A percentile compares a stretch with the other conserved stretches of the same genome.
Conservation (phyloP, 2,113 vertebrate genomes). For the Macroglossus sobrinus region DNA sequence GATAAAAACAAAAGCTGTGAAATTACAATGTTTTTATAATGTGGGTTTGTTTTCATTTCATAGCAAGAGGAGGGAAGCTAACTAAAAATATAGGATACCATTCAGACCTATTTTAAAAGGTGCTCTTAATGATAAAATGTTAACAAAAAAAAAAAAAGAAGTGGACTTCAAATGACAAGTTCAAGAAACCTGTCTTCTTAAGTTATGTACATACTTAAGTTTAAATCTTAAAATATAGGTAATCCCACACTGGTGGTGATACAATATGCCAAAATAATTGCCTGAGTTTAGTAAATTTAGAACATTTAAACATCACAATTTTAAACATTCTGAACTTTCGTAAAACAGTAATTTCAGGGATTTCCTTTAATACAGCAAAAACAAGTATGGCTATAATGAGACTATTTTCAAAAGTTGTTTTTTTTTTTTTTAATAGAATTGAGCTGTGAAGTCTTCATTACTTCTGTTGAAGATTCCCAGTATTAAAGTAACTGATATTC, state of each 20-base stretch:
- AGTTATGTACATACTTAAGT: neutral
- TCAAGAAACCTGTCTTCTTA: conserved; percentile 14
- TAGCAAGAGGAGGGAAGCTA: neutral
- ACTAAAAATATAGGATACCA: neutral
- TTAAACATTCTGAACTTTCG: neutral
- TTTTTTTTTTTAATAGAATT: neutral
- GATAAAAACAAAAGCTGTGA: conserved; percentile 1
- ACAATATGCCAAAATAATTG: neutral
- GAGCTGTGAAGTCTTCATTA: conserved; percentile 24
- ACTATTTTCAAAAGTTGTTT: neutral
- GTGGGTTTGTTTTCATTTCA: conserved; percentile 21
- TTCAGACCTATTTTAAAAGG: conserved; percentile 41
- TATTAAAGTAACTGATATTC: conserved; percentile 7
- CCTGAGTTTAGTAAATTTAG: neutral
- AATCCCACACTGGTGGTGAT: neutral
- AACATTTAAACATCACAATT: conserved; percentile 23
- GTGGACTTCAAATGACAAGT: neutral
- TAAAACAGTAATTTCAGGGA: neutral
- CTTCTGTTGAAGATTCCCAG: conserved; percentile 22
- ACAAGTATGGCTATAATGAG: neutral
- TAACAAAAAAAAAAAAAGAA: neutral
- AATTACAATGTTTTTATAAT: neutral
- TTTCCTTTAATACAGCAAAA: neutral
- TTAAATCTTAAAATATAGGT: conserved; percentile 12
- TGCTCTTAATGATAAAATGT: neutral